Evolutionary conservation across 2,797 vertebrate genomes (phyloP), one percentile per base, ranked within the genome.

Genomic region (Pempheris klunzingeri): DNA sequence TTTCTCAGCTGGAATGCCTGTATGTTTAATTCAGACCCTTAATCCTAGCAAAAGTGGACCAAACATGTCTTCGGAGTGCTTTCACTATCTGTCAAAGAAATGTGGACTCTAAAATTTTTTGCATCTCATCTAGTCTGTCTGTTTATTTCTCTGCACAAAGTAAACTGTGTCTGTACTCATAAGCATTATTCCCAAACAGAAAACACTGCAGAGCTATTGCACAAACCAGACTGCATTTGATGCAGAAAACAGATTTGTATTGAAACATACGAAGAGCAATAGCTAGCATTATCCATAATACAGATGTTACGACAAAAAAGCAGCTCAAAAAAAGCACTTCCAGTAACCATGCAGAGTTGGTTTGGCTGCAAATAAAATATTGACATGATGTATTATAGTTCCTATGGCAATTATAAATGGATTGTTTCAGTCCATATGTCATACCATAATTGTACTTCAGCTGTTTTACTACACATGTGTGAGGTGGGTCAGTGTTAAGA

Each of bases 11-110:
- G 86, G 87, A 91, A 82, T 75, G 85, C 66, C 84, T 52, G 77
- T 86, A 83, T 92, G 91, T 92, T 93, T 92, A 93, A 93, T 92
- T 89, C 82, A 87, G 71, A 77, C 77, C 70, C 80, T 44, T 94
- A 93, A 95, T 94, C 94, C 90, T n/a, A 22, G 86, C 76, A 79
- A 85, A 90, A 88, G 86, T 88, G 88, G 87, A 91, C 93, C 89
- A 90, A 83, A 85, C 86, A 90, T 92, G 91, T 88, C 82, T 90
- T 87, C 67, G 0, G 46, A 82, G 83, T 81, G 70, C 64, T 68
- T 80, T 85, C 68, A 22, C 58, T 77, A 77, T 82, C 74, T 77
- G 46, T 63, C 86, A 78, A 30, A 62, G 64, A 74, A 78, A 74
- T 20, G 22, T 66, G 46, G 55, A 69, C 58, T 78, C 55, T 30